Base-by-base conservation (phyloP, 2,113 vertebrate species). In the Drymodes brunneopygia region DNA sequence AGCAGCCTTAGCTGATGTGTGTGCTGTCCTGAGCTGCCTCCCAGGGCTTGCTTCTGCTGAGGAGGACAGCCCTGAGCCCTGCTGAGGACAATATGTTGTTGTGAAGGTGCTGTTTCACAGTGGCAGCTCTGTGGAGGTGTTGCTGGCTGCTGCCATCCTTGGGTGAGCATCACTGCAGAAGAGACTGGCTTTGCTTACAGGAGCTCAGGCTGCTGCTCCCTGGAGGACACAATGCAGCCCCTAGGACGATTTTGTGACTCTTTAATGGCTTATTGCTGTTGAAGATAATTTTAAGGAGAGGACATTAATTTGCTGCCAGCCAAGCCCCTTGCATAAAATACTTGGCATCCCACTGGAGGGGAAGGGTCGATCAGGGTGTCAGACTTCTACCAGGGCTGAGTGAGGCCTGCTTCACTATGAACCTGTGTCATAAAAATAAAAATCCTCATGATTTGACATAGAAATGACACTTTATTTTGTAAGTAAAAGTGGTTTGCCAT, bases 151-250 rank as follows among this genome's bases (percentile, higher is more conserved):
- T 7, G 1, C n/a, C n/a, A 12, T 11, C n/a, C n/a, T 5, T 8
- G 28, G 57, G 40, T 0, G 0, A 74, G 31, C 69, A 58, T 15
- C 0, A 0, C 86, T 64, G 56, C 2, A 4, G 21, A n/a, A 14
- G 28, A 81, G 29, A 15, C 28, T 7, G 31, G 27, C 36, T 79
- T 24, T 47, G 40, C 44, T 45, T 6, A 8, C 0, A 27, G 25
- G 36, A 75, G 13, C 58, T 51, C 22, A 64, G 38, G 33, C 27
- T 77, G 45, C 20, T 71, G 66, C 65, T 89, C 47, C 57, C 74
- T 3, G 0, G 14, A 81, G 44, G 9, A 57, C 19, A 3, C 51
- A 44, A 0, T 10, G 14, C 42, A 77, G 64, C 19, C 22, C 36
- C 27, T 31, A 35, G 72, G 38, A 54, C 35, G 18, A 27, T 80